Conservation (phyloP, 2,888 invertebrate species). For the Shargacucullia verbasci region DNA sequence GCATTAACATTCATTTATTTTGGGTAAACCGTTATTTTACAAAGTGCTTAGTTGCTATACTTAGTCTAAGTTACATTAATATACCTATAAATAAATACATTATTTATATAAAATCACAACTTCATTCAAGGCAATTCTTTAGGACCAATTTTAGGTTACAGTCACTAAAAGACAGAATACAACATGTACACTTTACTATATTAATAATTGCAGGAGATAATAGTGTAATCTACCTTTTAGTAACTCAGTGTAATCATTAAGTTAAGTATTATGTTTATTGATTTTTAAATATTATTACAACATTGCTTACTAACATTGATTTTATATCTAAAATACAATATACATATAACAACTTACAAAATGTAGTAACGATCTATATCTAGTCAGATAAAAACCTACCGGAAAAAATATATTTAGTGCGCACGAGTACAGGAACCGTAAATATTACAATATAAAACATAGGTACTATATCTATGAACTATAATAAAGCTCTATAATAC, state of each 20-base stretch:
- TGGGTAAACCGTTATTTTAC: slow-evolving; percentile 74
- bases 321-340: slow-evolving; percentile 56
- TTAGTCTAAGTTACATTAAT: slow-evolving; percentile 60
- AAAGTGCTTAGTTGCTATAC: slow-evolving; percentile 66
- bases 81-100: slow-evolving; percentile 77
- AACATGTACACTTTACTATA: slow-evolving; percentile 12
- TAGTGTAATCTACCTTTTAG: slow-evolving; percentile 14
- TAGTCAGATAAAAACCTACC: slow-evolving; percentile 43
- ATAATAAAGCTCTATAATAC: slow-evolving; percentile 72
- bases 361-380: slow-evolving; percentile 60
- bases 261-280: slow-evolving; percentile 49
- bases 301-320: slow-evolving; percentile 48
- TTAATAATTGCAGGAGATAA: slow-evolving; percentile 11
- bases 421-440: slow-evolving; percentile 67
- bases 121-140: slow-evolving; percentile 72
- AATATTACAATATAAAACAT: slow-evolving; percentile 62
- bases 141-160: slow-evolving; percentile 44
- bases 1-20: slow-evolving; percentile 76
- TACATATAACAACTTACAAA: slow-evolving; percentile 61
- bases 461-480: slow-evolving; percentile 50
- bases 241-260: slow-evolving; percentile 26
- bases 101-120: slow-evolving; percentile 76
- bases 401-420: slow-evolving; percentile 44
- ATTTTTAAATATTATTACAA: slow-evolving; percentile 49
- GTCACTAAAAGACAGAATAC: slow-evolving; percentile 34